Evolutionary conservation across 2,888 invertebrate genomes (phyloP), one percentile per base, ranked within the genome.

Genomic region (Acanthopleura granulata): DNA sequence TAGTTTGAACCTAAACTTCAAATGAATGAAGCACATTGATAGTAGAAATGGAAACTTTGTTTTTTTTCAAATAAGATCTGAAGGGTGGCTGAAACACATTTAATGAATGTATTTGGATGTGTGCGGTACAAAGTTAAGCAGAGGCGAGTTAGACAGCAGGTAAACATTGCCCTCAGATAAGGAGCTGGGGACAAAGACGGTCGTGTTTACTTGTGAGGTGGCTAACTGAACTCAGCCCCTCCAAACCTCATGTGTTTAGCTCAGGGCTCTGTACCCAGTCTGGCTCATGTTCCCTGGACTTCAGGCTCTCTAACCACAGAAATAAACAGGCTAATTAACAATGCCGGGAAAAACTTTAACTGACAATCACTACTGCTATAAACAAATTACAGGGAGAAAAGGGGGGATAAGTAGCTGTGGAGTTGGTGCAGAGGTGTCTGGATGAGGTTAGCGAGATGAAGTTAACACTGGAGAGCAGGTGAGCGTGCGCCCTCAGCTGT

Each of bases 301-400:
- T 66, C 66, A 27, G 18, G 22, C 16, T 14, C 29, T 66, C 29
- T 27, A 66, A 66, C 66, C 16, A 27, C 66, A 27, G 66, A 66
- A 66, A 66, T 66, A 66, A 66, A 66, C 66, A 66, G 9, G 66
- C 66, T 66, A 66, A 66, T 66, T 66, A 66, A 66, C 66, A 66
- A 66, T 16, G 66, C 57, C 57, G 25, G 66, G 25, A 27, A 66
- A 66, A 66, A 66, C 25, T 66, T 66, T 66, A 66, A 66, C 22
- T 27, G 66, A 66, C 66, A 66, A 66, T 66, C 66, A 66, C 66
- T 25, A 27, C 22, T 25, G 66, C 66, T 27, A 27, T 66, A 66
- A 66, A 66, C 66, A 66, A 66, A 66, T 66, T 66, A 66, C 22
- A 3, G 66, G 14, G 66, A 27, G 25, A 27, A 66, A 22, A 66